phyloP scores from a whole-genome alignment of 2,797 vertebrate species.

The Clarias platycephalus region DNA sequence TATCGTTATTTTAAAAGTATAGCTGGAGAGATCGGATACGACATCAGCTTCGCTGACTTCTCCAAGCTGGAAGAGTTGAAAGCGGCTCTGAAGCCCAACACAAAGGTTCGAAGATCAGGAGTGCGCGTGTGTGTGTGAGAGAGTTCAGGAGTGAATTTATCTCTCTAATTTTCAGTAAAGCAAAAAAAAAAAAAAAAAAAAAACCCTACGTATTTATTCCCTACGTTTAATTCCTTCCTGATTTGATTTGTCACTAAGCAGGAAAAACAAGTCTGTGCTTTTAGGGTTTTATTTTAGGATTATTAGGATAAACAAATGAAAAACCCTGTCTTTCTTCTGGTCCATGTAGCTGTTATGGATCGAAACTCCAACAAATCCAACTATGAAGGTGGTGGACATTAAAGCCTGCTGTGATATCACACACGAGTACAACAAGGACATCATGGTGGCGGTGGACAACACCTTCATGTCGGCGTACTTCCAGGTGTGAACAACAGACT shows the following conservation, averaged over 20 bases:
- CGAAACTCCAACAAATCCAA: constrained; percentile 91
- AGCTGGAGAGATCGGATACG: constrained; percentile 75
- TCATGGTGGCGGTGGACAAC: constrained; percentile 90
- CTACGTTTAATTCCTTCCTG: neutral
- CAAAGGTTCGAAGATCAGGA: constrained; percentile 78
- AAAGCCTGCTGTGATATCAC: constrained; percentile 75
- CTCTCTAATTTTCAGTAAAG: neutral
- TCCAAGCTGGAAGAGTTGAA: constrained; percentile 77
- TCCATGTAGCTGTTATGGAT: constrained; percentile 87
- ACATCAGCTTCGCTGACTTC: constrained; percentile 82
- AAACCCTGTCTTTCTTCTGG: neutral
- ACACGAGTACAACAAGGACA: constrained; percentile 74
- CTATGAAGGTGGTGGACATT: constrained; percentile 87
- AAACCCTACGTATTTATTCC: neutral
- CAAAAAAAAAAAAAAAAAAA: neutral
- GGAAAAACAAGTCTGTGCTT: neutral
- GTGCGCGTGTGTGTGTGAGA: no score
- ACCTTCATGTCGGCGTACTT: constrained; percentile 96
- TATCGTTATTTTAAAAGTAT: constrained; percentile 85
- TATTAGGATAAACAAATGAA: neutral
- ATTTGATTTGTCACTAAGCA: neutral
- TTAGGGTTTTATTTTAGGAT: neutral
- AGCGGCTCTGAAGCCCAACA: constrained; percentile 82
- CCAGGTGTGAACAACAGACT: constrained; percentile 75
- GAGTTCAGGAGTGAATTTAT: neutral